Evolutionary conservation across 2,797 vertebrate species (phyloP), one percentile per base, ranked within the genome.

Genomic region (Podargus strigoides): DNA sequence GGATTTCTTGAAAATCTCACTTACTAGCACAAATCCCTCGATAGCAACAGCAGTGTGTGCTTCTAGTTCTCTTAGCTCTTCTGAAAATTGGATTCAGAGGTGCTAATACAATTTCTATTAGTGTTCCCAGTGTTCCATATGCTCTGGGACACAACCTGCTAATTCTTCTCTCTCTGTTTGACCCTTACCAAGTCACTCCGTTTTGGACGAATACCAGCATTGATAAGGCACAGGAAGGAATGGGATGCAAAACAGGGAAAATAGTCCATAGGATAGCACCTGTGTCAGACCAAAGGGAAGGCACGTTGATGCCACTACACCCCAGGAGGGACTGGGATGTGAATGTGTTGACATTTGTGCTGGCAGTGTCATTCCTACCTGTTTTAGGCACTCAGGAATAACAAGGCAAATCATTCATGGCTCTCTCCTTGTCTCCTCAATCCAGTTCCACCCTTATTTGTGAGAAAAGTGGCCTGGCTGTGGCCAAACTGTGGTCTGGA

Each of bases 1-100:
- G 11, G 37, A 47, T 75, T 91, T 85, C 92, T 94, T 87, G 72
- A 83, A 94, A 74, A 91, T 62, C 78, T 89, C 63, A 55, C 49
- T 42, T 62, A 6, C 27, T 15, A 17, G 41, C 41, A 88, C 42
- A 55, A 87, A 93, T 90, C 89, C 87, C 73, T 87, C 56, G 90
- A 89, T 12, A 89, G 77, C 80, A 67, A 37, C 63, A 49, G 55
- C 74, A 55, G 37, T 2, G 18, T 46, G 39, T 66, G 73, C 27
- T 80, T 63, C 81, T 84, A 6, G 41, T 70, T 49, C 66, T 50
- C 8, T 4, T 12, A 63, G 39, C 44, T 78, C 66, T 32, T 36
- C 42, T 47, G 72, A 58, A 89, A 89, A 87, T 21, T 15, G 16
- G 39, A 8, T 56, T 89, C 64, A 6, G 81, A 82, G 74, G 84